Conservation (phyloP, 1,140 invertebrate species). For the Aethina tumida region DNA sequence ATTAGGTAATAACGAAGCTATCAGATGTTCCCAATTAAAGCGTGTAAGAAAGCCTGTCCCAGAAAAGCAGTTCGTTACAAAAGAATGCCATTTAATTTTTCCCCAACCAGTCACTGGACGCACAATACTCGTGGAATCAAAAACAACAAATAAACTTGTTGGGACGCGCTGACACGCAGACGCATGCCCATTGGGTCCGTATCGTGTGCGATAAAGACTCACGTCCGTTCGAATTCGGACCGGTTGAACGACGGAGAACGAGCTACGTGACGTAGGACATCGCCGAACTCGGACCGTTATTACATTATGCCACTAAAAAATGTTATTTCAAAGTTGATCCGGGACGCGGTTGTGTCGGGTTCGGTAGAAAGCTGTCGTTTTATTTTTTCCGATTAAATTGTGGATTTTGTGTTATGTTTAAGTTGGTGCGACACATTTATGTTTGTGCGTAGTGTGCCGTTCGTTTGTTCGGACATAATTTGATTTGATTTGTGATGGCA, state of each 20-base stretch:
- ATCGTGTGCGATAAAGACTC: conserved; percentile 3
- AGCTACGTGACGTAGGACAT: neutral
- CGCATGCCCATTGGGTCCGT: conserved; percentile 11
- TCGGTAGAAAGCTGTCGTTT: conserved; percentile 9
- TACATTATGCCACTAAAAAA: conserved; percentile 13
- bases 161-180: conserved; percentile 12
- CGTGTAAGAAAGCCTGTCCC: no score
- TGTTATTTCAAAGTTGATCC: conserved; percentile 17
- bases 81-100: no score
- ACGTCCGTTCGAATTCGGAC: neutral
- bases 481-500: conserved; percentile 28
- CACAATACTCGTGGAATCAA: no score
- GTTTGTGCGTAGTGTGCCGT: conserved; percentile 9
- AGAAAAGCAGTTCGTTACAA: no score
- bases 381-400: no score
- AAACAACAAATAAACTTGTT: conserved; percentile 10
- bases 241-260: conserved; percentile 7
- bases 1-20: no score
- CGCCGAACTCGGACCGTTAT: conserved; percentile 10
- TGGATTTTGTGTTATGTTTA: no score
- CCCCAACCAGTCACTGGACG: no score
- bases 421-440: conserved; percentile 5
- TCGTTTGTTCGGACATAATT: conserved; percentile 11
- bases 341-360: conserved; percentile 9
- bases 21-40: no score